Evolutionary conservation across 2,888 invertebrate species (phyloP).

Genomic region (Tipula vernalis): DNA sequence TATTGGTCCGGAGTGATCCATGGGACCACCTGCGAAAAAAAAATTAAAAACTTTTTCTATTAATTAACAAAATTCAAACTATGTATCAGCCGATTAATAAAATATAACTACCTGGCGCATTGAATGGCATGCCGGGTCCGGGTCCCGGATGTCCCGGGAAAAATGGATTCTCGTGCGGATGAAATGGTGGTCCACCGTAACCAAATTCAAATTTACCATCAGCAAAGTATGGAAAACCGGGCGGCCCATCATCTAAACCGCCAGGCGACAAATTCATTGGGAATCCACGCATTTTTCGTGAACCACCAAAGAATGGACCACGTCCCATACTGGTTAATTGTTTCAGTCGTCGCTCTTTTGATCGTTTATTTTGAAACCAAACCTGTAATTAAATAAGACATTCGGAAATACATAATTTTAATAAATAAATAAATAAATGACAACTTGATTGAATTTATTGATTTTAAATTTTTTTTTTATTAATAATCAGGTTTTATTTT

Average conservation of each 20-base stretch:
- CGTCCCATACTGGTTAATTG: constrained; percentile 93
- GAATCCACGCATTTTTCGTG: constrained; percentile 89
- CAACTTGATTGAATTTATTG: background rate
- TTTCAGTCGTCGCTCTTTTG: constrained; percentile 95
- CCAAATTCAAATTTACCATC: constrained; percentile 88
- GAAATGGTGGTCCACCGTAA: constrained; percentile 72
- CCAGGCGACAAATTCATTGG: constrained; percentile 85
- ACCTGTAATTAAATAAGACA: constrained; percentile 52
- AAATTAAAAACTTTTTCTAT: constrained; percentile 13
- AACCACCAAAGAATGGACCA: constrained; percentile 83
- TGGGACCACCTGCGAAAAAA: constrained; percentile 47
- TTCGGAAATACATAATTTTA: too few relatives aligned
- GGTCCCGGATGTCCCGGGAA: constrained; percentile 62
- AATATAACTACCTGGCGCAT: constrained; percentile 55
- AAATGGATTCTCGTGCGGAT: constrained; percentile 73
- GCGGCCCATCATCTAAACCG: constrained; percentile 79
- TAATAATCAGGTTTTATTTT: background rate
- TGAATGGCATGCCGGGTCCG: constrained; percentile 55
- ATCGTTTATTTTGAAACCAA: constrained; percentile 99
- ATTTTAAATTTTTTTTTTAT: background rate
- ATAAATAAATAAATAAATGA: background rate
- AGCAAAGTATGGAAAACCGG: constrained; percentile 86
- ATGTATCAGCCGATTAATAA: background rate
- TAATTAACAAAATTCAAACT: background rate
- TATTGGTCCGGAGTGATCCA: constrained; percentile 54